These are phyloP conservation scores for Apus apus DNA, from an alignment of 2,113 vertebrate genomes.

Conservation along the genomic window DNA sequence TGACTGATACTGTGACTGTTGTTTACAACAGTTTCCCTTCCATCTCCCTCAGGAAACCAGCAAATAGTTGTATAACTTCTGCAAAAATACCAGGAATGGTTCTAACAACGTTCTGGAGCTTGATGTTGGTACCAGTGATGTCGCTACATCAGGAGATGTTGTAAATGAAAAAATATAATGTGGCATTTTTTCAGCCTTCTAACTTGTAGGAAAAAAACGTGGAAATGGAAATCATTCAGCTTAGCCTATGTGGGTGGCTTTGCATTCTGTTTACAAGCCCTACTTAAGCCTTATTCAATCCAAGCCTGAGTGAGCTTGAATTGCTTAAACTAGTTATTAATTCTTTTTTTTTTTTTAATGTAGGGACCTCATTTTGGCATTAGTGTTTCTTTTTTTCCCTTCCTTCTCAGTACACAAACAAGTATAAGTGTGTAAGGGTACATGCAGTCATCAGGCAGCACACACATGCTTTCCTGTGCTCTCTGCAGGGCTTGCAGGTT, in stretches of 20 bases:
- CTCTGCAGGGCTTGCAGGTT: conserved; percentile 66
- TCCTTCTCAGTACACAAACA: conserved; percentile 14
- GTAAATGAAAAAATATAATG: neutral
- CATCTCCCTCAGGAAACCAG: neutral
- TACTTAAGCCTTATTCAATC: neutral
- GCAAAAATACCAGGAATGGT: neutral
- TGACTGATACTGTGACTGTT: neutral
- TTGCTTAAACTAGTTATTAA: conserved; percentile 51
- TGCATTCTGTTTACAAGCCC: neutral
- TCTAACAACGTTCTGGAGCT: neutral
- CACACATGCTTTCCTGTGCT: conserved; percentile 37
- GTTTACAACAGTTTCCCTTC: neutral
- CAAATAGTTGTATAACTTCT: neutral
- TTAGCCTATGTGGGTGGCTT: conserved; percentile 9
- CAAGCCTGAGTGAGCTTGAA: neutral
- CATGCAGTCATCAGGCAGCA: conserved; percentile 30
- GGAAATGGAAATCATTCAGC: neutral
- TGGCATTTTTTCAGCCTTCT: neutral
- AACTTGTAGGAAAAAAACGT: neutral
- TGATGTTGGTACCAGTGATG: neutral
- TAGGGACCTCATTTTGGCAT: neutral
- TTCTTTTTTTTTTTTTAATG: conserved; percentile 42
- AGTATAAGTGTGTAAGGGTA: neutral
- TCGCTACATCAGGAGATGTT: neutral
- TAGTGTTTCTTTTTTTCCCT: neutral